Conservation (phyloP, 2,888 invertebrate species). For the Nebria salina region DNA sequence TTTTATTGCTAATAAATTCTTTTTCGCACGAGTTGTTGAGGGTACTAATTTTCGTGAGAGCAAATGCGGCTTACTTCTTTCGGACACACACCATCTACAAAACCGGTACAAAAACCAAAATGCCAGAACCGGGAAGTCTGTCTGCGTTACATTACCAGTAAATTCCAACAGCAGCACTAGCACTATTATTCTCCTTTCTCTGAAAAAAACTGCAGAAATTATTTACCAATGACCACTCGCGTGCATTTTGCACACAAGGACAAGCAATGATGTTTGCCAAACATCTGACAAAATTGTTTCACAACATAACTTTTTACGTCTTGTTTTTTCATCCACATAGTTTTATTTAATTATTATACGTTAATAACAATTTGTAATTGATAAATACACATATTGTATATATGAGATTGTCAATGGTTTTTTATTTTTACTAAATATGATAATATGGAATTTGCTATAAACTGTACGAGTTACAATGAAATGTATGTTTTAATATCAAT, state of each 20-base stretch:
- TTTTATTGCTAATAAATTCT: slow-evolving; percentile 1
- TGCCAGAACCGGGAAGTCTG: too few relatives aligned
- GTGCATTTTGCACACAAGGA: neutral
- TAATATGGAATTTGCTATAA: too few relatives aligned
- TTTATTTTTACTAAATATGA: too few relatives aligned
- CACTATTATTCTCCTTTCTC: neutral
- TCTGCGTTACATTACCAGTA: too few relatives aligned
- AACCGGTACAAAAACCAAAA: too few relatives aligned
- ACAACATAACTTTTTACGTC: neutral
- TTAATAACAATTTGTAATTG: too few relatives aligned
- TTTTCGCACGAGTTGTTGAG: neutral
- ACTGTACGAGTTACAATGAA: too few relatives aligned
- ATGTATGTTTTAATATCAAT: too few relatives aligned
- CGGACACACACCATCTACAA: neutral
- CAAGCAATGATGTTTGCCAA: neutral
- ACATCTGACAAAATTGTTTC: neutral
- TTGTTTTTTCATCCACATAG: neutral
- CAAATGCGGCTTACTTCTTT: neutral
- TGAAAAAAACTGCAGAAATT: neutral
- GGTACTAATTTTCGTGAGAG: neutral
- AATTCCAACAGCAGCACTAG: too few relatives aligned
- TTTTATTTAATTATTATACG: too few relatives aligned
- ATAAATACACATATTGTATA: too few relatives aligned
- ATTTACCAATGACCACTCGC: neutral
- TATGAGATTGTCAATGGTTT: too few relatives aligned